A percentile compares a stretch with the other conserved stretches of the same genome.
Evolutionary conservation across 2,888 invertebrate species (phyloP).

Genomic region (Eledona agricola): DNA sequence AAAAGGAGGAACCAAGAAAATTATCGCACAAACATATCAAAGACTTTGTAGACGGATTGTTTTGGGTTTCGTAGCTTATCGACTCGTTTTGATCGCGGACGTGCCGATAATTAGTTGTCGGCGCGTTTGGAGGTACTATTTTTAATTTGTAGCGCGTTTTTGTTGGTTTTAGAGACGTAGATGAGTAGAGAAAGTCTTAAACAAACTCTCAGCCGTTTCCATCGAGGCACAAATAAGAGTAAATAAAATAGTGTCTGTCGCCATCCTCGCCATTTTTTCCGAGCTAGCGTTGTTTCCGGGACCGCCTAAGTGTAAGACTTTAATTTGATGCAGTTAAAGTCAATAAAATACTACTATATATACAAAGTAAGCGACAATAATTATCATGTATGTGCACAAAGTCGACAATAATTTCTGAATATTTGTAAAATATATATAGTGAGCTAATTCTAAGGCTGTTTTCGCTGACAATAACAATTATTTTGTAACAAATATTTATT

Average conservation of each 20-base stretch:
- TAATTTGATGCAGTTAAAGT: constrained; percentile 28
- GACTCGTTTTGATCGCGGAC: too few species aligned
- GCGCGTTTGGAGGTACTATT: constrained; percentile 2
- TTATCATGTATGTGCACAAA: constrained; percentile 47
- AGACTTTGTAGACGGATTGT: constrained; percentile 25
- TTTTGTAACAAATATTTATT: constrained; percentile 29
- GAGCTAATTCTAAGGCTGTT: constrained; percentile 40
- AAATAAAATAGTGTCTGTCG: constrained; percentile 15
- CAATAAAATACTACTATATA: constrained; percentile 25
- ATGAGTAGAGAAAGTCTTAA: constrained; percentile 23
- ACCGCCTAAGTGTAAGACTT: constrained; percentile 15
- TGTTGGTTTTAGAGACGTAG: constrained; percentile 1
- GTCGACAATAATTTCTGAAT: constrained; percentile 50
- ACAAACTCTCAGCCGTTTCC: too few species aligned
- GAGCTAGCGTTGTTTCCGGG: constrained; percentile 6
- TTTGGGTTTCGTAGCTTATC: too few species aligned
- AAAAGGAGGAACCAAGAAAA: constrained; percentile 37
- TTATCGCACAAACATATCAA: constrained; percentile 40
- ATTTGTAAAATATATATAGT: constrained; percentile 41
- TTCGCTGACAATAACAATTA: constrained; percentile 38
- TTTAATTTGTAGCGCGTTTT: too few species aligned
- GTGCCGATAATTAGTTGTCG: constrained; percentile 5
- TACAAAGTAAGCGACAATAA: constrained; percentile 34
- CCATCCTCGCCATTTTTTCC: constrained; percentile 14
- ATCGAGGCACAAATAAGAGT: not conserved